These are phyloP conservation scores for Theonella swinhoei DNA, from an alignment of 37 sponge, comb jelly and placozoan genomes.

Conservation along the genomic window DNA sequence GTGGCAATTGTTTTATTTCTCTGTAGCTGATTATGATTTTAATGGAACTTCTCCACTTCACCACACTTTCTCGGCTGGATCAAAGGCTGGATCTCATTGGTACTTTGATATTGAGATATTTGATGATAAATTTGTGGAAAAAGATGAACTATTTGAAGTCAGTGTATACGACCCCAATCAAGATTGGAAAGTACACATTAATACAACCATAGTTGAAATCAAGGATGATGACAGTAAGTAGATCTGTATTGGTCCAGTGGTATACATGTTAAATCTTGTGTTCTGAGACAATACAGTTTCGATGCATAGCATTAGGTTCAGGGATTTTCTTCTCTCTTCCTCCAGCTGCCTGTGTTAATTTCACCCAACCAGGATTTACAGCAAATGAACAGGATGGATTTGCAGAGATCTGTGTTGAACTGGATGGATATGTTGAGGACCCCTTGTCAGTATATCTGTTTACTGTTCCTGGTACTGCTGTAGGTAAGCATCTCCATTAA, in stretches of 20 bases:
- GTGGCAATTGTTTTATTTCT: neutral
- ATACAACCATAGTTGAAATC: neutral
- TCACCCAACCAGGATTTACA: neutral
- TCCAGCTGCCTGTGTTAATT: neutral
- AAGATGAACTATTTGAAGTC: neutral
- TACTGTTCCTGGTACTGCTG: neutral
- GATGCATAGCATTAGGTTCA: no score
- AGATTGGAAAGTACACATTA: neutral
- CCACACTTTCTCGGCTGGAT: neutral
- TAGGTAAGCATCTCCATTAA: neutral
- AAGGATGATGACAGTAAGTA: neutral
- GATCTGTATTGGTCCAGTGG: no score
- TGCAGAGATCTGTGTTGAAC: neutral
- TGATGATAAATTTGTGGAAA: neutral
- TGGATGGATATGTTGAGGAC: neutral
- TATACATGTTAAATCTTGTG: neutral
- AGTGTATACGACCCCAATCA: no score
- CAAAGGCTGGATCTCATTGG: neutral
- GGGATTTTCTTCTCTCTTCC: neutral
- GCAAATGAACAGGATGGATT: neutral
- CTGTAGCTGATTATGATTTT: neutral
- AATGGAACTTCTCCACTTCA: neutral
- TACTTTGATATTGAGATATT: neutral
- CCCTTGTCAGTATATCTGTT: neutral
- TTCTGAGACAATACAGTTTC: neutral